These are phyloP conservation scores for Chiropotes sagulatus DNA, from an alignment of 2,797 vertebrate species.

Conservation along the genomic window DNA sequence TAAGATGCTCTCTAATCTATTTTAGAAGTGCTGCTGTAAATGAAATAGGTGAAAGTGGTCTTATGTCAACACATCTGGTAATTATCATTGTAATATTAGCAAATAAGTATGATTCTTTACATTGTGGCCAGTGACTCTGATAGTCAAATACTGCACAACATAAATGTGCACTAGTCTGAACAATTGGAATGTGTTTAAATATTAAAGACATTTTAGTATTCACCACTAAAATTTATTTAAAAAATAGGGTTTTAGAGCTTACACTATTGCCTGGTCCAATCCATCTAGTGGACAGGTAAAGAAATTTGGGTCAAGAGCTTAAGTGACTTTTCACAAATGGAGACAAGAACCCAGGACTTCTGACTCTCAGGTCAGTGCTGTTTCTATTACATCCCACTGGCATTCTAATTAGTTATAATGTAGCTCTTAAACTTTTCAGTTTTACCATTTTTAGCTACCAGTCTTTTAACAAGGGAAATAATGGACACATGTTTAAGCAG, in stretches of 20 bases:
- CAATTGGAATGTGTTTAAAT: conserved; percentile 43
- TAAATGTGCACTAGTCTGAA: not conserved
- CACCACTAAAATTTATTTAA: conserved; percentile 37
- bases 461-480: not conserved
- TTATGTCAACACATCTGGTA: not conserved
- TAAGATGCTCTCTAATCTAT: not conserved
- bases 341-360: not conserved
- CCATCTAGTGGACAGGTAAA: conserved; percentile 10
- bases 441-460: not conserved
- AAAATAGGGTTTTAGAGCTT: conserved; percentile 33
- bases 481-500: not conserved
- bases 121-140: not conserved
- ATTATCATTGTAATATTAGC: not conserved
- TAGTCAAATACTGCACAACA: not conserved
- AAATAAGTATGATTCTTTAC: not conserved
- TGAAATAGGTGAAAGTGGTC: not conserved
- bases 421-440: not conserved
- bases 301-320: not conserved
- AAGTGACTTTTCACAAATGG: conserved; percentile 13
- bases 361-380: not conserved
- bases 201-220: conserved; percentile 60
- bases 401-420: not conserved
- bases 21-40: not conserved
- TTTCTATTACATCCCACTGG: not conserved
- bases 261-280: not conserved